These are phyloP conservation scores for Drymonia ruficornis DNA, from an alignment of 2,888 invertebrate genomes.

Conservation along the genomic window DNA sequence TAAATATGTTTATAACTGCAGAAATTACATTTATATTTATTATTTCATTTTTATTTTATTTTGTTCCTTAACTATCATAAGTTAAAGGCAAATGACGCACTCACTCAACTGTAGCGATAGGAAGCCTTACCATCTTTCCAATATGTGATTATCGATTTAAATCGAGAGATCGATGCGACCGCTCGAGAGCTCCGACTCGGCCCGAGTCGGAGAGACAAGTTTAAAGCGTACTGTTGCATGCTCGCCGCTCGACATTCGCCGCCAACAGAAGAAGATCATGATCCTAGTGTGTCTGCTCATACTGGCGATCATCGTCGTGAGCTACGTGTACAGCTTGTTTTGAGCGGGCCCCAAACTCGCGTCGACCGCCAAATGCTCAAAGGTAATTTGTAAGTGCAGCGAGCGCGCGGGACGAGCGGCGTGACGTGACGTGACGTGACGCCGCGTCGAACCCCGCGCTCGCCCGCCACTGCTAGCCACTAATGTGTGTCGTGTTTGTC, in stretches of 20 bases:
- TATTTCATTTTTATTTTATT: slow-evolving; percentile 62
- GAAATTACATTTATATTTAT: slow-evolving; percentile 83
- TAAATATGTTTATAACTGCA: slow-evolving; percentile 78
- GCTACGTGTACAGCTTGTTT: slow-evolving; percentile 87
- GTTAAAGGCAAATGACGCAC: slow-evolving; percentile 78
- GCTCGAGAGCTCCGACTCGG: slow-evolving; percentile 39
- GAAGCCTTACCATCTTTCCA: slow-evolving; percentile 14
- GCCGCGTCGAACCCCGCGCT: slow-evolving; percentile 46
- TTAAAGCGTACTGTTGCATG: slow-evolving; percentile 81
- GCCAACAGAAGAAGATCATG: slow-evolving; percentile 94
- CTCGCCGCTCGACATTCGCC: slow-evolving; percentile 50
- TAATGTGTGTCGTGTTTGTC: slow-evolving; percentile 80
- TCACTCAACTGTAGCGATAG: slow-evolving; percentile 40
- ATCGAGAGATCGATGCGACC: slow-evolving; percentile 44
- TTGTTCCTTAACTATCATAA: slow-evolving; percentile 10
- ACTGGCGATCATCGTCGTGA: slow-evolving; percentile 91
- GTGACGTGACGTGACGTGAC: slow-evolving; percentile 29
- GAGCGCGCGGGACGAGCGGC: slow-evolving; percentile 51
- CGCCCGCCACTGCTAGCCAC: slow-evolving; percentile 63
- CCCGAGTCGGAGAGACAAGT: slow-evolving; percentile 48
- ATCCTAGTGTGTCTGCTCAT: slow-evolving; percentile 95
- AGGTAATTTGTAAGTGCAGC: slow-evolving; percentile 64
- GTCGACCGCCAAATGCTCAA: slow-evolving; percentile 66
- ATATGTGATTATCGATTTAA: slow-evolving; percentile 14
- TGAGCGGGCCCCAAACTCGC: slow-evolving; percentile 66